Base-by-base conservation (phyloP, 2,113 vertebrate genomes). In the Taurulus bubalis region DNA sequence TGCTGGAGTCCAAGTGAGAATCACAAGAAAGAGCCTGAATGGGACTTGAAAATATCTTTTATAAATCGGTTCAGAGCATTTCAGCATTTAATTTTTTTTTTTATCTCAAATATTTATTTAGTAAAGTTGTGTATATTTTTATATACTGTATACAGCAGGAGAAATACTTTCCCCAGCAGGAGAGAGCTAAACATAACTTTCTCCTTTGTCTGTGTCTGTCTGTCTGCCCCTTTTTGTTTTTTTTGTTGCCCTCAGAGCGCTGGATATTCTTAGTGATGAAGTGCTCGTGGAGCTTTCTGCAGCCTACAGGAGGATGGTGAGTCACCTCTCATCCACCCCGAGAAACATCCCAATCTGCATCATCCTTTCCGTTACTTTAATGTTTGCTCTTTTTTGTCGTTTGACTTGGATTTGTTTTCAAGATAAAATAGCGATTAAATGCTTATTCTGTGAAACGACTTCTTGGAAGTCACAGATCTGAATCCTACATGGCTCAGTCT, bases 221-320 rank as follows among this genome's bases (percentile, higher is more conserved):
- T 77, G 36, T 75, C 18, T 49, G 36, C 72, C 34, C 38, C 7
- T 68, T 56, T 79, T 77, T 1, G 76, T 45, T 38, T 15, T 53
- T 73, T 42, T 24, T 80, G 45, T 84, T 93, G 74, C 75, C 84
- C 34, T 75, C 88, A 99, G 98, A 94, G 96, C 96, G 75, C 91
- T 98, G 89, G 97, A 99, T 93, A 90, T 97, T 91, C 95, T 99
- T 87, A 97, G 97, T 92, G 96, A 97, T 89, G 97, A 96, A 76
- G 96, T 98, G 85, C 94, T 99, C 26, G 91, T 96, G 78, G 97
- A 98, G 65, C 96, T 99, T 82, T 96, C 97, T 82, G 75, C 91
- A 82, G 95, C 96, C 79, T 99, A 99, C 90, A 96, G 95, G 85
- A 97, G 95, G 91, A 97, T 95, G 96, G 98, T 99, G 93, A 96